phyloP scores from a whole-genome alignment of 2,113 vertebrate genomes.

The Hippoglossus stenolepis region DNA sequence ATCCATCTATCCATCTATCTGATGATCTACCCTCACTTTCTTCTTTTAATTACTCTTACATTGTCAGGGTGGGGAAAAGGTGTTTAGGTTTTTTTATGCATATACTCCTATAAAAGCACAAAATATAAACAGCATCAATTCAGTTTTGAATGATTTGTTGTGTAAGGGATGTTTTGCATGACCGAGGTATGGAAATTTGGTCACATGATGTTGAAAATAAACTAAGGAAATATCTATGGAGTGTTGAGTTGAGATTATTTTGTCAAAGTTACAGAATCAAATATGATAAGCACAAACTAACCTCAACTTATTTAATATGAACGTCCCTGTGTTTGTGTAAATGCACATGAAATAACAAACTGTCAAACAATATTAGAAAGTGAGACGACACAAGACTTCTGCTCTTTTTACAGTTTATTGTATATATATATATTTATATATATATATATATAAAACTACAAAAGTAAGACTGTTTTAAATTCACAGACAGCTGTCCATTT shows the following conservation, averaged over 20 bases:
- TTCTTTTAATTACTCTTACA: too few relatives aligned
- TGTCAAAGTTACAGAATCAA: too few relatives aligned
- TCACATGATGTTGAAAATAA: neutral
- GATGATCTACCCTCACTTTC: too few relatives aligned
- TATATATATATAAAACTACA: conserved; percentile 96
- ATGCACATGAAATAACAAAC: neutral
- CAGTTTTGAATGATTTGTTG: too few relatives aligned
- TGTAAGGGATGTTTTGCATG: too few relatives aligned
- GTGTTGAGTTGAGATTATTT: neutral
- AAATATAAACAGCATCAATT: too few relatives aligned
- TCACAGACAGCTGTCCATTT: conserved; percentile 93
- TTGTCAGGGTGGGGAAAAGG: too few relatives aligned
- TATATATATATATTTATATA: conserved; percentile 75
- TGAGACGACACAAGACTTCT: conserved; percentile 20
- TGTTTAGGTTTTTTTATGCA: too few relatives aligned
- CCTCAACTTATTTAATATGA: neutral
- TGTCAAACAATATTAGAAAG: neutral
- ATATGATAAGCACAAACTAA: neutral
- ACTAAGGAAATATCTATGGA: neutral
- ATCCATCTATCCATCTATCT: too few relatives aligned
- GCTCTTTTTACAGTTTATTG: conserved; percentile 91
- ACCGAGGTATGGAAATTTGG: too few relatives aligned
- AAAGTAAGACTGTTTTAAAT: conserved; percentile 99
- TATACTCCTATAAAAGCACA: too few relatives aligned
- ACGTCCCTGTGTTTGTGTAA: neutral